Evolutionary conservation across 92 coral and sea anemone genomes (phyloP).

Genomic region (Porites cylindrica): DNA sequence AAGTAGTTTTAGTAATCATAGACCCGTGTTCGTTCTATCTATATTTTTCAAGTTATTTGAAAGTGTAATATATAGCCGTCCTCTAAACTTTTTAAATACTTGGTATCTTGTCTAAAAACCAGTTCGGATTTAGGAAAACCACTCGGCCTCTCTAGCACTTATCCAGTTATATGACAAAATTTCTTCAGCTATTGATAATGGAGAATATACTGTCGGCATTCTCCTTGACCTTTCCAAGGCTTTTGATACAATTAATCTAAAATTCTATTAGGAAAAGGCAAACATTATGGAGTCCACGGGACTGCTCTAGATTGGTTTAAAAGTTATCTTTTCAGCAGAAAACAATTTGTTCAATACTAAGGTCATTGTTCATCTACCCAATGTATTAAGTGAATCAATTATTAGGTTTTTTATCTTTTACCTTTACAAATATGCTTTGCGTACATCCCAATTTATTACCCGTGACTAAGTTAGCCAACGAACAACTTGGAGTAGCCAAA

Average conservation of each 20-base stretch:
- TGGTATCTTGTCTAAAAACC: background rate
- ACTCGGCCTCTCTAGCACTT: background rate
- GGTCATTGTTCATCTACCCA: background rate
- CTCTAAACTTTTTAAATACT: background rate
- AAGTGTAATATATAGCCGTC: background rate
- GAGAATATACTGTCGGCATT: background rate
- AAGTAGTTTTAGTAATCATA: background rate
- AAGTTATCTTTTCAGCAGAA: background rate
- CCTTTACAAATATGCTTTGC: too few species aligned
- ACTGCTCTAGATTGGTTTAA: background rate
- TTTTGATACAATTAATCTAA: background rate
- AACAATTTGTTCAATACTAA: background rate
- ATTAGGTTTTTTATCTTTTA: too few species aligned
- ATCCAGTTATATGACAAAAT: background rate
- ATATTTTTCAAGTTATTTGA: background rate
- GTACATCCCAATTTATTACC: too few species aligned
- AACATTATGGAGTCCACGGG: background rate
- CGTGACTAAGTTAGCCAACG: too few species aligned
- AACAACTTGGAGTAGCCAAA: too few species aligned
- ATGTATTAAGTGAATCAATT: too few species aligned
- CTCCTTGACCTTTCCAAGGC: background rate
- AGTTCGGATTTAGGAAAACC: background rate
- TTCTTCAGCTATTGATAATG: background rate
- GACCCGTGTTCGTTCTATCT: too few species aligned
- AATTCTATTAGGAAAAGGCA: background rate